These are phyloP conservation scores for Tetragonula carbonaria DNA, from an alignment of 2,888 invertebrate species.

Conservation along the genomic window DNA sequence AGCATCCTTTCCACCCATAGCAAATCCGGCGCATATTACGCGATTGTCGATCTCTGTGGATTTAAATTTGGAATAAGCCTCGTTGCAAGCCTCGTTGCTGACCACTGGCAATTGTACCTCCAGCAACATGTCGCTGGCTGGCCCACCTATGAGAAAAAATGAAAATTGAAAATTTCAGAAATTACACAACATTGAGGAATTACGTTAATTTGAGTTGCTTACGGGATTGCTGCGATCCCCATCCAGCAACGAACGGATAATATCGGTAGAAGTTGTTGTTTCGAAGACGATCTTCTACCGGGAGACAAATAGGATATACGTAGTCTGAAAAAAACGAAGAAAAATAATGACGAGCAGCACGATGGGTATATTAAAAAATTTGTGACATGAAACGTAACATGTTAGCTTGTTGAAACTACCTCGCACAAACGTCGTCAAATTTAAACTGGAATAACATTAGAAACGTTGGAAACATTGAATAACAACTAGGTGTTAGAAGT, in stretches of 20 bases:
- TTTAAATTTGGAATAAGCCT: conserved; percentile 86
- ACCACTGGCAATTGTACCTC: conserved; percentile 90
- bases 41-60: conserved; percentile 86
- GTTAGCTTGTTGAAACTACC: no score
- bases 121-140: conserved; percentile 87
- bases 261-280: conserved; percentile 86
- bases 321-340: conserved; percentile 85
- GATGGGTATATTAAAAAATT: background rate
- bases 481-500: no score
- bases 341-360: background rate
- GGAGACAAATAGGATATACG: conserved; percentile 91
- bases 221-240: conserved; percentile 91
- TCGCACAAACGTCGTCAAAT: no score
- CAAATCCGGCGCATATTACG: conserved; percentile 89
- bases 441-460: no score
- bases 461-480: no score
- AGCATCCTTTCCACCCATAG: conserved; percentile 88
- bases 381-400: background rate
- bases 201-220: conserved; percentile 81
- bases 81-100: conserved; percentile 86
- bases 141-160: conserved; percentile 86
- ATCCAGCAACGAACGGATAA: conserved; percentile 91
- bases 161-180: background rate
- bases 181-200: no score
- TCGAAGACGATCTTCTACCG: conserved; percentile 85